Evolutionary conservation across 1,140 invertebrate genomes (phyloP), one percentile per base, ranked within the genome.

Genomic region (Diabrotica virgifera): DNA sequence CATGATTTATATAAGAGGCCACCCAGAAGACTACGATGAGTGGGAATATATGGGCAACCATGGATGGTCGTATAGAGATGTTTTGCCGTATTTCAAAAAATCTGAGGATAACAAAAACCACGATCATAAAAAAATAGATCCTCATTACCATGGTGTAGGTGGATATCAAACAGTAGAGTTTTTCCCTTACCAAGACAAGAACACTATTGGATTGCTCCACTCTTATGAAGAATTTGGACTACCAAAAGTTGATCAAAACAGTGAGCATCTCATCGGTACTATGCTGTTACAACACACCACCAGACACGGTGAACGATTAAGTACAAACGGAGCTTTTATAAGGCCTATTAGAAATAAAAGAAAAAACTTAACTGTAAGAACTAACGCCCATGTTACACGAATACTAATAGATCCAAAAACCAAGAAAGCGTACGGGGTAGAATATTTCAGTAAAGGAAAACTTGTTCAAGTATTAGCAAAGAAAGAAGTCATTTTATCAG

Each of bases 401-500:
- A 75, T 95, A 5, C 74, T 93, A 0, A 90, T 95, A 70, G 87
- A 95, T 79, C 81, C 80, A 0, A 65, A 79, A 8, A 86, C 84
- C 2, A 91, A 90, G 74, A 77, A 77, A 52, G 90, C 91, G 0
- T 82, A 83, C 58, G 92, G 90, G 3, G 85, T 94, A 4, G 85
- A 87, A 72, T 89, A 87, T 68, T 70, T 81, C 6, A 77, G 80
- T 61, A 82, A 78, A 52, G 80, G 76, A 38, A 79, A 80, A 50
- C 78, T 82, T 0, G 81, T 82, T 52, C 71, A 71, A 11, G 84
- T 76, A n/a, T 59, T 74, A 12, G 85, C 84, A 0, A 81, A 70
- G 52, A 90, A 87, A 74, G 91, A 93, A 80, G 85, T 93, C 1
- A 90, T 92, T 66, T 63, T 92, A 35, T 88, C 87, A 60, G 85